These are phyloP conservation scores for Stigmatopora argus DNA, from an alignment of 2,113 vertebrate genomes.

Conservation along the genomic window DNA sequence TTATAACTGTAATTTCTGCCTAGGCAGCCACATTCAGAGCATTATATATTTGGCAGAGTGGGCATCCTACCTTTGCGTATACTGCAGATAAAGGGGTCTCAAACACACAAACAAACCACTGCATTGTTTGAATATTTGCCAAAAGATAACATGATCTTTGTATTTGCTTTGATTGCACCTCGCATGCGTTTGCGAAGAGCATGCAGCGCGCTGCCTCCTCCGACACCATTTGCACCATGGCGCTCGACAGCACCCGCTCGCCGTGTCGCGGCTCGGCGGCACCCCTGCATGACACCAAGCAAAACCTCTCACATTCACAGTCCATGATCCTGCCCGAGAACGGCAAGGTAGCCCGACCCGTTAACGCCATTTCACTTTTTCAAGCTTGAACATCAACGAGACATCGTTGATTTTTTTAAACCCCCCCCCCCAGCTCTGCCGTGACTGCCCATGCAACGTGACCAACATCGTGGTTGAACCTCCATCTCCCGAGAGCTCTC, in stretches of 20 bases:
- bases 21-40: no score
- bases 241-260: conserved; percentile 22
- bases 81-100: no score
- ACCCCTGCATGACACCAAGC: conserved; percentile 23
- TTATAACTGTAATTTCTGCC: no score
- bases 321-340: conserved; percentile 69
- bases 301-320: conserved; percentile 62
- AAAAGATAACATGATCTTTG: not conserved
- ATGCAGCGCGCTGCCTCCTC: conserved; percentile 65
- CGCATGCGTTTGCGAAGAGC: conserved; percentile 39
- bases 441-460: conserved; percentile 57
- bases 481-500: conserved; percentile 56
- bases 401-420: not conserved
- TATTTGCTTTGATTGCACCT: not conserved
- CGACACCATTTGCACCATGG: conserved; percentile 53
- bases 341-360: conserved; percentile 57
- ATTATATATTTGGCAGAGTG: no score
- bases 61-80: no score
- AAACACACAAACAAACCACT: not conserved
- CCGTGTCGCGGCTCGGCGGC: conserved; percentile 22
- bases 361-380: not conserved
- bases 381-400: not conserved
- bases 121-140: not conserved
- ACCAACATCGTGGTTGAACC: conserved; percentile 59
- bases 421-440: conserved; percentile 37